Evolutionary conservation across 2,113 vertebrate species (phyloP).

Genomic region (Montifringilla adamsi): DNA sequence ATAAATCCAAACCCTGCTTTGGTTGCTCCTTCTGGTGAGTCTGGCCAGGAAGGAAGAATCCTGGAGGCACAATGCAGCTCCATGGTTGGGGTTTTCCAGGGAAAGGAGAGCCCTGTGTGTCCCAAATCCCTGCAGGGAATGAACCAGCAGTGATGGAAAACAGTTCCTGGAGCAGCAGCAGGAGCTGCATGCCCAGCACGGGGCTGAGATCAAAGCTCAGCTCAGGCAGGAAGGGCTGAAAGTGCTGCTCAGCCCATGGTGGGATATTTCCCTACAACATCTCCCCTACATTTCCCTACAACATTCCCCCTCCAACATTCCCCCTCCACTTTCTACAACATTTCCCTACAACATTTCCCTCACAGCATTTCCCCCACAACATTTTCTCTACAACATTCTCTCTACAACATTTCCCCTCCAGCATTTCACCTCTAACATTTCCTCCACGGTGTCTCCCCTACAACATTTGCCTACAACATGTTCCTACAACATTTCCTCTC

Average conservation of each 20-base stretch:
- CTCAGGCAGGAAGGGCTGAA: not conserved
- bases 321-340: too few relatives aligned
- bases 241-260: not conserved
- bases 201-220: not conserved
- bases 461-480: too few relatives aligned
- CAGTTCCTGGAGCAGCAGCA: not conserved
- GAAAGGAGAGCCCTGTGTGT: not conserved
- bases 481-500: too few relatives aligned
- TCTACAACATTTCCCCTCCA: too few relatives aligned
- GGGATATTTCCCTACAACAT: not conserved
- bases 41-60: not conserved
- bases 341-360: too few relatives aligned
- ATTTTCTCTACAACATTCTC: too few relatives aligned
- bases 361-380: too few relatives aligned
- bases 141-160: not conserved
- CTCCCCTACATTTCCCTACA: too few relatives aligned
- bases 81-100: not conserved
- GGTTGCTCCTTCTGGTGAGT: not conserved
- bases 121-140: not conserved
- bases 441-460: too few relatives aligned
- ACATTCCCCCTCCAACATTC: too few relatives aligned
- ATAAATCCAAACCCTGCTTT: not conserved
- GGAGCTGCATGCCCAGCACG: fast-evolving
- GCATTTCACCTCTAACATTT: too few relatives aligned
- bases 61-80: not conserved